Evolutionary conservation across 1,140 invertebrate genomes (phyloP), one percentile per base, ranked within the genome.

Genomic region (Drosophila lacertosa): DNA sequence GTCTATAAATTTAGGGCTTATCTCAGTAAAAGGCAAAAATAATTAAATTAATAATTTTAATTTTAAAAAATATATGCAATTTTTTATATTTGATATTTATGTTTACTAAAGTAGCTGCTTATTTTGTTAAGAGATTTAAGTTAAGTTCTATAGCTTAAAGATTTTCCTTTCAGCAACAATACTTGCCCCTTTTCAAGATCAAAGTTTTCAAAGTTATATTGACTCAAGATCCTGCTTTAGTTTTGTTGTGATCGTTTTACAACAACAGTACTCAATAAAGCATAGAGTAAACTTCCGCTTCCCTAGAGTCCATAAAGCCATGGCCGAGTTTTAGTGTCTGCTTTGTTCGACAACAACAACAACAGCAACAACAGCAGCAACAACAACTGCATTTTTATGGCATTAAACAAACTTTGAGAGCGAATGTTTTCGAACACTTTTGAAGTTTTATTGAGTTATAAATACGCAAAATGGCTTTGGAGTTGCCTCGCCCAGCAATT

Each of bases 401-500:
- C 68, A 74, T 86, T 84, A 84, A 84, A 84, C 81, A 84, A 84
- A 86, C 81, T 81, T 81, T 86, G 81, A 84, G 81, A 84, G 77
- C 62, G 81, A 62, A 81, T 86, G 81, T 86, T 86, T 86, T 86
- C 77, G 77, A 81, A 86, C 82, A 86, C 81, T 86, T 86, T 86
- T 86, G 81, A 86, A 86, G 81, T 86, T 88, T 86, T 86, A 86
- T 86, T 88, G 82, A 88, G 82, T 86, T 86, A 86, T 86, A 86
- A 86, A 86, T 86, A 86, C 81, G 66, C 81, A 88, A 79, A 82
- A 81, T 71, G 62, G 62, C 81, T 86, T 71, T 88, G 62, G 74
- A 81, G 77, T 77, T 77, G 39, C 13, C 24, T 44, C 9, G 42
- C 40, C 47, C 65, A 59, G 77, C 81, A 77, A 74, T 86, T 77